Evolutionary conservation across 1,140 invertebrate species (phyloP), one percentile per base, ranked within the genome.

Genomic region (Zaprionus africanus): DNA sequence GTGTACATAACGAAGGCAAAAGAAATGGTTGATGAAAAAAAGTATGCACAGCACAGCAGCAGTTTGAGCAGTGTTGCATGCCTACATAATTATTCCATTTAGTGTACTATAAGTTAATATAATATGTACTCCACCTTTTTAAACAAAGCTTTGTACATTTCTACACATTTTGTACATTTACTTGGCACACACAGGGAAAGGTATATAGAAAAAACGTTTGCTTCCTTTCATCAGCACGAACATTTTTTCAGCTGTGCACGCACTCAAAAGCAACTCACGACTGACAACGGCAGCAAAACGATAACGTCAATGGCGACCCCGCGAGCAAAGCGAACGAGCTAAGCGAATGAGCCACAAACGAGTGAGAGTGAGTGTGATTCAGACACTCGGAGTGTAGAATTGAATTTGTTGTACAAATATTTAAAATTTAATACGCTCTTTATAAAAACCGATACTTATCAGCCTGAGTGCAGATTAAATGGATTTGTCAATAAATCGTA

Each of bases 211-310:
- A 69, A 63, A 53, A 70, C 38, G 64, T 70, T 81, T 81, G 56
- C 80, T 56, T 69, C 15, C 34, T 17, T 46, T 46, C 54, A 28
- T 41, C 38, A 58, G 46, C 31, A 74, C 62, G 51, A 78, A 69
- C 70, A 41, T 72, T 60, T 75, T 81, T 79, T 75, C 67, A 82
- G 81, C 76, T 90, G 76, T 84, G 85, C 85, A 88, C 84, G 81
- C 81, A 88, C 86, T 82, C 81, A 85, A 90, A 74, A 71, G 53
- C 81, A 88, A 88, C 68, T 74, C 69, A 73, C 81, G 85, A 90
- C 78, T 87, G 74, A 81, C 61, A 43, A 54, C 17, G 57, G 54
- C 59, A 78, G 56, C 65, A 62, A 58, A 76, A 58, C 75, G 63
- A 62, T 36, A 66, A 62, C 70, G 76, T 60, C 75, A 64, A 69